A percentile compares a stretch with the other conserved stretches of the same genome.
Conservation (phyloP, 1,140 invertebrate genomes). For the Bombus terrestris region DNA sequence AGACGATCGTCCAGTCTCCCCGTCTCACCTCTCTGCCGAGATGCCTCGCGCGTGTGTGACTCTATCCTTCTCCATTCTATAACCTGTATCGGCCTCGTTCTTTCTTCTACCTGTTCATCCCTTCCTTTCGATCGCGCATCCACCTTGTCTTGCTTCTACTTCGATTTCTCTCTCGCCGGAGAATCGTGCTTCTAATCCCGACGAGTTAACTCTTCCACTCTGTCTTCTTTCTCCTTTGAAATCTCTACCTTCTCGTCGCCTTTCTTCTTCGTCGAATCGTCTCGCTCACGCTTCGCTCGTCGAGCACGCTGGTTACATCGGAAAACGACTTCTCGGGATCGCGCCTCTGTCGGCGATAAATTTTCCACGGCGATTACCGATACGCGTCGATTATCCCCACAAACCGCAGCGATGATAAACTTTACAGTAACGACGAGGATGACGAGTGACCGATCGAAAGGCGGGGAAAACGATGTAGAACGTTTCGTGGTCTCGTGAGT, state of each 20-base stretch:
- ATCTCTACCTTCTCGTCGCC: not conserved
- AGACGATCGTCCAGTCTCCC: constrained; percentile 55
- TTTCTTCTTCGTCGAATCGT: not conserved
- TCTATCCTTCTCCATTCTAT: not conserved
- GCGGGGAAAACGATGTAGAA: constrained; percentile 5
- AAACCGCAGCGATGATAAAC: constrained; percentile 51
- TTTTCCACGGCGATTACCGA: constrained; percentile 64
- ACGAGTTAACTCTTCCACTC: constrained; percentile 2
- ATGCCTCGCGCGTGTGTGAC: not conserved
- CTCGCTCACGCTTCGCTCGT: not conserved
- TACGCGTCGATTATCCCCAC: constrained; percentile 58
- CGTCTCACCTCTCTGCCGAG: constrained; percentile 4
- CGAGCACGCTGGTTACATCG: constrained; percentile 31
- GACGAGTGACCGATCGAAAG: constrained; percentile 31
- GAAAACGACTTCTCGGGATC: constrained; percentile 64
- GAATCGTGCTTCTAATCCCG: constrained; percentile 39
- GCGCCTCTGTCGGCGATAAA: constrained; percentile 50
- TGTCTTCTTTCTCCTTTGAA: not conserved
- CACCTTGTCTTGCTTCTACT: not conserved
- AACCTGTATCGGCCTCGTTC: not conserved
- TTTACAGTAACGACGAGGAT: constrained; percentile 43
- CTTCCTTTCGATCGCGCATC: not conserved
- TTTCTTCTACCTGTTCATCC: not conserved
- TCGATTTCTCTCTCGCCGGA: not conserved
- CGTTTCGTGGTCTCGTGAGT: not conserved